Evolutionary conservation across 2,888 invertebrate genomes (phyloP).

Genomic region (Mactromeris polynyma): DNA sequence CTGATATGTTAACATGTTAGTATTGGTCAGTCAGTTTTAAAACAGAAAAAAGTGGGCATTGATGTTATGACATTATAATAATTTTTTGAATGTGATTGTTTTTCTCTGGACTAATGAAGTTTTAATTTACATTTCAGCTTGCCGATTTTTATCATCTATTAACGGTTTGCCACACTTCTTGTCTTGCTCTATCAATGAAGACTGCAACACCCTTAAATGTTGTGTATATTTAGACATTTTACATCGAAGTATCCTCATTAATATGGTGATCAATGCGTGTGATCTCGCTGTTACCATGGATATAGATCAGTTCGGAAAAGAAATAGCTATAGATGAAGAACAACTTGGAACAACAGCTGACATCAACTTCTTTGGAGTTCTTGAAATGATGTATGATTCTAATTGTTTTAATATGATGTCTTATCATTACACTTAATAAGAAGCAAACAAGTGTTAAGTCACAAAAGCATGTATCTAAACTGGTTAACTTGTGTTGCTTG

Average conservation of each 20-base stretch:
- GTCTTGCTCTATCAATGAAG: slow-evolving; percentile 54
- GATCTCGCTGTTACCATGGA: slow-evolving; percentile 38
- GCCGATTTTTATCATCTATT: background rate
- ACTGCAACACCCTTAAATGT: slow-evolving; percentile 61
- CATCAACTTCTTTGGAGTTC: slow-evolving; percentile 62
- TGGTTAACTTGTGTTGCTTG: no score
- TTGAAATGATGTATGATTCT: slow-evolving; percentile 62
- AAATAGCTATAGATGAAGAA: slow-evolving; percentile 42
- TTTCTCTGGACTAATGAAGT: no score
- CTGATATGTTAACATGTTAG: no score
- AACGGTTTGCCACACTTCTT: background rate
- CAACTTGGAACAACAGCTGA: slow-evolving; percentile 53
- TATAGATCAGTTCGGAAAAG: slow-evolving; percentile 56
- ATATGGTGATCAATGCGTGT: slow-evolving; percentile 27
- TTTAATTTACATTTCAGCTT: slow-evolving; percentile 8
- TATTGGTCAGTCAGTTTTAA: no score
- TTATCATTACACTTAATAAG: no score
- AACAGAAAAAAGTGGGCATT: no score
- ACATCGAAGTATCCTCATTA: slow-evolving; percentile 10
- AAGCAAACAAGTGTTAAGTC: no score
- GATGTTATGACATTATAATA: no score
- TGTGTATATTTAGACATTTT: slow-evolving; percentile 62
- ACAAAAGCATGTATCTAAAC: no score
- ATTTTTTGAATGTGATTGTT: no score
- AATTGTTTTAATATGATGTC: no score